phyloP scores from a whole-genome alignment of 2,113 vertebrate genomes.

The Microcebus ravelobensis region DNA sequence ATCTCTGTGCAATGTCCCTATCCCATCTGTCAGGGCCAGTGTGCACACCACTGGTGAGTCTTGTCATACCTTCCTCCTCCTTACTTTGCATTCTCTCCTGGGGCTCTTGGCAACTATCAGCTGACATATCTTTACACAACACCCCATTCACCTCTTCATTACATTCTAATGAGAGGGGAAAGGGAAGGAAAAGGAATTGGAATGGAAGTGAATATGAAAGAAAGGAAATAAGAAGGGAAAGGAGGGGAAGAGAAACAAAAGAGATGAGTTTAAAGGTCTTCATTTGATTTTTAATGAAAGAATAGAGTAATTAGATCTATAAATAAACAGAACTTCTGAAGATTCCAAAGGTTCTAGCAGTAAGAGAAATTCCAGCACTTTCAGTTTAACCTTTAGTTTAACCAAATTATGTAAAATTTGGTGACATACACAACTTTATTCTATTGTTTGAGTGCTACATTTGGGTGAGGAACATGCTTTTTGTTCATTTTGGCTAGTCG shows the following conservation, averaged over 20 bases:
- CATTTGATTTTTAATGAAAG: not conserved
- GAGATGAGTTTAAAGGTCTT: not conserved
- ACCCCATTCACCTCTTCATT: not conserved
- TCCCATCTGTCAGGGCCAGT: not conserved
- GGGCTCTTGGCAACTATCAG: not conserved
- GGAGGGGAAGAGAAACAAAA: not conserved
- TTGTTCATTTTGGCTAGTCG: not conserved
- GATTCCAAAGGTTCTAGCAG: not conserved
- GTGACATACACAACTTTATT: not conserved
- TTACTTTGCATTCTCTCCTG: not conserved
- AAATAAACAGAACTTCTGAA: not conserved
- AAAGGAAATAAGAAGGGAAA: not conserved
- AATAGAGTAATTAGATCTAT: not conserved
- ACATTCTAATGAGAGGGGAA: not conserved
- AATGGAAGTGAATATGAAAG: not conserved
- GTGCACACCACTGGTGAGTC: too few species aligned
- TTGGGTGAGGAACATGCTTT: not conserved
- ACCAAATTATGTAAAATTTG: not conserved
- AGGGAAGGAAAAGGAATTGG: not conserved
- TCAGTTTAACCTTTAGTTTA: not conserved
- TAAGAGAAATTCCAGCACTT: not conserved
- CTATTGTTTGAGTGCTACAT: not conserved
- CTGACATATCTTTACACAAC: not conserved
- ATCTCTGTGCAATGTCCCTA: not conserved
- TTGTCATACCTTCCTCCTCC: not conserved